A percentile compares a stretch with the other conserved stretches of the same genome.
These are phyloP conservation scores for Chaetophractus vellerosus DNA, from an alignment of 2,797 vertebrate species.

Conservation along the genomic window DNA sequence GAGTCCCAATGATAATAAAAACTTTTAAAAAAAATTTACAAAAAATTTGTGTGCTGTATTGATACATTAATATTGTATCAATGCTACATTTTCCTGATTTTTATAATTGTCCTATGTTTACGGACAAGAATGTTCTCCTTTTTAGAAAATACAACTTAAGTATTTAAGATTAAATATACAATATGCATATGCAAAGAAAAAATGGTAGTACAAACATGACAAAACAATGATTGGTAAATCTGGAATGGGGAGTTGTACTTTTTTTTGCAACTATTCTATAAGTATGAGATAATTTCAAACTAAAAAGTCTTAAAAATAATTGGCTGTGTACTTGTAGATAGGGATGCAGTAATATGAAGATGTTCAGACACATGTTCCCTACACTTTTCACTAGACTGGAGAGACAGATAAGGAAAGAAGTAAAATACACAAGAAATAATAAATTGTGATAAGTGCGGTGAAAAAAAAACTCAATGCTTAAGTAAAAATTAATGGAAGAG, in stretches of 20 bases:
- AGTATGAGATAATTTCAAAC: slow-evolving; percentile 28
- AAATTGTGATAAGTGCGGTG: background rate
- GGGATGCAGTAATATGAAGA: background rate
- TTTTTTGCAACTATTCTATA: background rate
- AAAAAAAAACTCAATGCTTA: background rate
- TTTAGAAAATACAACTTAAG: background rate
- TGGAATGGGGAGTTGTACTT: background rate
- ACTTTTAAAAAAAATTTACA: too few species aligned
- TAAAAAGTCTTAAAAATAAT: slow-evolving; percentile 4
- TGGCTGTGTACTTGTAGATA: background rate
- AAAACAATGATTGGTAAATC: background rate
- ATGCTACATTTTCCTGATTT: background rate
- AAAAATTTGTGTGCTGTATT: background rate
- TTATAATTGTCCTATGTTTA: background rate
- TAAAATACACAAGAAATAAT: slow-evolving; percentile 6
- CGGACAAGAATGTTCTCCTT: background rate
- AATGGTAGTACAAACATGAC: background rate
- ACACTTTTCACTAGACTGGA: background rate
- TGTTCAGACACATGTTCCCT: background rate
- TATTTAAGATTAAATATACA: background rate
- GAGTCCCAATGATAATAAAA: too few species aligned
- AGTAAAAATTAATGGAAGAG: background rate
- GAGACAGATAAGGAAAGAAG: slow-evolving; percentile 10
- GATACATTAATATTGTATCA: background rate
- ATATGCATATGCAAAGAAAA: background rate